phyloP scores from a whole-genome alignment of 2,888 invertebrate species.

The Eucriotettix oculatus region DNA sequence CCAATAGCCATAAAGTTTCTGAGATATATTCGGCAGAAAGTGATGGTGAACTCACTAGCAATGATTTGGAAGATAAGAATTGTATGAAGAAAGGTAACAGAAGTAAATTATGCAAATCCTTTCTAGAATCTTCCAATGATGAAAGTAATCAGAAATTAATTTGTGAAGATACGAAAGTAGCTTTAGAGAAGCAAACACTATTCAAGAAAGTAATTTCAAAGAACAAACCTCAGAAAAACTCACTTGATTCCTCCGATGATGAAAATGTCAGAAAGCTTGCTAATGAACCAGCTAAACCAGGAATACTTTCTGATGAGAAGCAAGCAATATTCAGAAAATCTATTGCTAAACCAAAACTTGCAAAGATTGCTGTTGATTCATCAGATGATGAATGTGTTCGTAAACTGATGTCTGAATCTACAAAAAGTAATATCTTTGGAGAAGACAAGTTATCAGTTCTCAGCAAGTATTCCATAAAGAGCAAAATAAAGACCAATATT shows the following conservation, averaged over 20 bases:
- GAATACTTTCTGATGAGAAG: conserved; percentile 19
- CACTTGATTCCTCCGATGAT: conserved; percentile 11
- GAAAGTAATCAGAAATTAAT: conserved; percentile 5
- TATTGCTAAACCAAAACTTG: conserved; percentile 1
- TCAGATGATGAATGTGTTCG: conserved; percentile 15
- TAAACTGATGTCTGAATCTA: conserved; percentile 17
- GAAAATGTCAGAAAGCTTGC: conserved; percentile 20
- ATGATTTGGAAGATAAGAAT: conserved; percentile 26
- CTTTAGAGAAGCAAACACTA: conserved; percentile 19
- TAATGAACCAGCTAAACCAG: conserved; percentile 18
- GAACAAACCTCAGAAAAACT: conserved; percentile 12
- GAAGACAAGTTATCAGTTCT: conserved; percentile 14
- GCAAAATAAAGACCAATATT: neutral
- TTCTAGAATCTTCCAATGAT: conserved; percentile 3
- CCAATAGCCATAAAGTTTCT: conserved; percentile 5
- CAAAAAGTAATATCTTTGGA: conserved; percentile 19
- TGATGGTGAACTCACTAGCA: conserved; percentile 34
- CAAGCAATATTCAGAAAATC: conserved; percentile 4
- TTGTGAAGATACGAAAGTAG: conserved; percentile 2
- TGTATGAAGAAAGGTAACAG: conserved; percentile 14
- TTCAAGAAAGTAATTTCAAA: conserved; percentile 5
- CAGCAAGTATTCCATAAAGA: conserved; percentile 1
- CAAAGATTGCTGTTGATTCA: conserved; percentile 7
- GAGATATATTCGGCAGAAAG: conserved; percentile 28
- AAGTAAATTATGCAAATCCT: conserved; percentile 6